Percentiles rank a stretch among this genome's conserved stretches.
These are phyloP conservation scores for Chondrosia reniformis DNA, from an alignment of 37 sponge, comb jelly and placozoan species.

Conservation along the genomic window DNA sequence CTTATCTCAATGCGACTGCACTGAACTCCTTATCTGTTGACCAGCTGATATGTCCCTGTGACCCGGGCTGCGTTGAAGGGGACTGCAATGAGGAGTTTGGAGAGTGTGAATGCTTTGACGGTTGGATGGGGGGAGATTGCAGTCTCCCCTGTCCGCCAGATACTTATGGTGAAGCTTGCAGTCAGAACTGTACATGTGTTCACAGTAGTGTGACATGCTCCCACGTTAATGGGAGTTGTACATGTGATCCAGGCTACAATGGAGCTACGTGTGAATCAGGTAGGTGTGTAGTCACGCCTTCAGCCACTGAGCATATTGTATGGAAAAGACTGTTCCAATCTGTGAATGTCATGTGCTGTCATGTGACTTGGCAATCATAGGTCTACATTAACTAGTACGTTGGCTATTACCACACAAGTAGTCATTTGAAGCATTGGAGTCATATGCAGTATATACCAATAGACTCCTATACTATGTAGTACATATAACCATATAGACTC, in stretches of 20 bases:
- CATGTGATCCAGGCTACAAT: constrained; percentile 40
- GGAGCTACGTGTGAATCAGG: constrained; percentile 37
- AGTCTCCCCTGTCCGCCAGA: constrained; percentile 26
- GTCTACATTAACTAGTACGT: no score
- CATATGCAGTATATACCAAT: no score
- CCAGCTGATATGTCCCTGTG: constrained; percentile 18
- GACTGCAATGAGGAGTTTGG: neutral
- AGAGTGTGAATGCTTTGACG: neutral
- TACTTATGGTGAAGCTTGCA: constrained; percentile 40
- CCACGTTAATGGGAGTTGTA: constrained; percentile 40
- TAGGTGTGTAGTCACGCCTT: neutral
- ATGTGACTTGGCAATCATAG: no score
- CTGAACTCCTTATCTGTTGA: neutral
- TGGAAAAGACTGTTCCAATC: no score
- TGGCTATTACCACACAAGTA: no score
- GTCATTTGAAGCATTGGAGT: no score
- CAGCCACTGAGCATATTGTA: neutral
- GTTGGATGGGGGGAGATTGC: neutral
- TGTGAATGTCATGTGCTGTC: no score
- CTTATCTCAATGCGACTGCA: neutral
- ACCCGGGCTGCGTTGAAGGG: constrained; percentile 23
- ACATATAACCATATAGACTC: no score
- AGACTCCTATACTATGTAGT: no score
- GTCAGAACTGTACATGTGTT: constrained; percentile 30
- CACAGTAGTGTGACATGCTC: constrained; percentile 30